These are phyloP conservation scores for Dasysyrphus albostriatus DNA, from an alignment of 2,888 invertebrate genomes.

Conservation along the genomic window DNA sequence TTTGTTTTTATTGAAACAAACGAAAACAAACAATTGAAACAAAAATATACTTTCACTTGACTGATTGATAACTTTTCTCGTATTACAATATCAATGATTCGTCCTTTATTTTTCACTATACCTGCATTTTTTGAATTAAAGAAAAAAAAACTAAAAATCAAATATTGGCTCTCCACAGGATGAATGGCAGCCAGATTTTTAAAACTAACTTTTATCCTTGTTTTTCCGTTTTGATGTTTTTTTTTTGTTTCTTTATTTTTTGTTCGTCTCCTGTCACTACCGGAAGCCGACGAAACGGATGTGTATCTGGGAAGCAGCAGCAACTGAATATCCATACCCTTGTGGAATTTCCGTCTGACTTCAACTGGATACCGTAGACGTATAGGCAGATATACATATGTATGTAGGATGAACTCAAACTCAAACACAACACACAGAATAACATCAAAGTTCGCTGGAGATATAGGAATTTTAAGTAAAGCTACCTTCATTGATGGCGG, in stretches of 20 bases:
- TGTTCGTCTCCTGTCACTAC: conserved; percentile 41
- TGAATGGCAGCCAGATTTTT: conserved; percentile 49
- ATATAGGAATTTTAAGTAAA: conserved; percentile 51
- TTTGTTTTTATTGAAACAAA: not conserved
- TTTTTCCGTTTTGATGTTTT: not conserved
- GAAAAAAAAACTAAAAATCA: conserved; percentile 25
- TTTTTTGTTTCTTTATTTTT: not conserved
- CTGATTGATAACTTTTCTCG: conserved; percentile 57
- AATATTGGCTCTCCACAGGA: conserved; percentile 53
- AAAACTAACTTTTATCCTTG: conserved; percentile 23
- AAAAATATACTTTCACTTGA: conserved; percentile 12
- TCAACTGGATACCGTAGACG: conserved; percentile 9
- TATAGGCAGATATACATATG: not conserved
- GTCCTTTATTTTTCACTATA: conserved; percentile 17
- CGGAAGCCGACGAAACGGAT: conserved; percentile 63
- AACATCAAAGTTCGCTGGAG: conserved; percentile 17
- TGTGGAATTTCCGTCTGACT: conserved; percentile 50
- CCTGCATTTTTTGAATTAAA: not conserved
- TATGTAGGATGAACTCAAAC: not conserved
- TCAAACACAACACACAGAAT: conserved; percentile 29
- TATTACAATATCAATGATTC: conserved; percentile 8
- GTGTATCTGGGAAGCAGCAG: conserved; percentile 40
- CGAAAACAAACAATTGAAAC: not conserved
- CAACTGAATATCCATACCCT: conserved; percentile 45
- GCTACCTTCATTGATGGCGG: conserved; percentile 43